Base-by-base conservation (phyloP, 2,888 invertebrate species). In the Disparrhopalites patrizii region DNA sequence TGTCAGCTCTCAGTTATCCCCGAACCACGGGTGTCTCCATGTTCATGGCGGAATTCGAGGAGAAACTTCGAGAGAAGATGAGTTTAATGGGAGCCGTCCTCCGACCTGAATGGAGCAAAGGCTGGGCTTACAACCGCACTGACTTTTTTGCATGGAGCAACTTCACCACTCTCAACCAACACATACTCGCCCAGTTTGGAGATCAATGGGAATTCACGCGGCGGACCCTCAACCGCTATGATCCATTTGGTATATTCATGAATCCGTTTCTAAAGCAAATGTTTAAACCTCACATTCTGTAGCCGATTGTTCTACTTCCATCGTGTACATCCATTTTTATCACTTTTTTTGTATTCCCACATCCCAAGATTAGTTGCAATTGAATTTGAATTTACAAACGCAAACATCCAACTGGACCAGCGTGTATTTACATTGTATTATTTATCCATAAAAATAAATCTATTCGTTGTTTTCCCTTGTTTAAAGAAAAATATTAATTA, bases 1-100 rank as follows among this genome's bases (percentile, higher is more conserved):
- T 68, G 57, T 63, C 57, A 10, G 25, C 66, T 1, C 51, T 56
- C 7, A 51, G 52, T 38, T 43, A 64, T 47, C 62, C 64, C 2
- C 31, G 52, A 25, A 70, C 68, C 0, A 47, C 50, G 2, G 3
- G 8, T 8, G 10, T 28, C 8, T n/a, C 5, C 20, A 3, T 3
- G 2, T 58, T 58, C 20, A 27, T 40, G 43, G n/a, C 13, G 25
- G 43, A 58, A 25, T 13, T 58, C 15, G 58, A 58, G 20, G 8
- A 25, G 2, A 4, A 3, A 5, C 31, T 40, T n/a, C 15, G 23
- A 13, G 15, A 58, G 4, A 47, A 4, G 8, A 43, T 25, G 15
- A n/a, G 43, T 25, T 15, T n/a, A 3, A 18, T 2, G 3, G 27
- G 3, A 4, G 58, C 28, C 13, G 3, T 18, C 5, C 15, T 40